phyloP scores from a whole-genome alignment of 2,113 vertebrate genomes.

The Platysteira castanea region DNA sequence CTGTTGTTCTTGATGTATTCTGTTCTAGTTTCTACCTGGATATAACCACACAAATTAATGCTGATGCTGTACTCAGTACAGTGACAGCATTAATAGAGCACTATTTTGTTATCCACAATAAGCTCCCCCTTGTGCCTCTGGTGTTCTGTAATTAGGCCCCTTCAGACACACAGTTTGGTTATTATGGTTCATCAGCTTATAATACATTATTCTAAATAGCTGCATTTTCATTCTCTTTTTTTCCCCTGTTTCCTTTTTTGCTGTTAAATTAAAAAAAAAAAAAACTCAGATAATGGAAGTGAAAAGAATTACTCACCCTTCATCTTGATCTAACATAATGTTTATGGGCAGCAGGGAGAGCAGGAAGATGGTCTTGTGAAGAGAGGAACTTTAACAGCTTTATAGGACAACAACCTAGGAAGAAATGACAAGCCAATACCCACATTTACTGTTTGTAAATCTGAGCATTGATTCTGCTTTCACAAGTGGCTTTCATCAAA shows the following conservation, averaged over 20 bases:
- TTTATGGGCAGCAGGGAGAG: not conserved
- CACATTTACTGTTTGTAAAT: conserved; percentile 66
- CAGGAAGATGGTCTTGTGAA: conserved; percentile 9
- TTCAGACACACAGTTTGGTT: conserved; percentile 41
- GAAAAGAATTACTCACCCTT: conserved; percentile 58
- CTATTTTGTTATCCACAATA: conserved; percentile 43
- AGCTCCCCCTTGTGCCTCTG: conserved; percentile 28
- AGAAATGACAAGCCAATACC: conserved; percentile 60
- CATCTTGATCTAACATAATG: conserved; percentile 51
- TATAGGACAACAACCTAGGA: conserved; percentile 50
- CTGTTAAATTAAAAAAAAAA: not conserved
- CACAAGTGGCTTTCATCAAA: conserved; percentile 67
- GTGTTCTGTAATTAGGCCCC: conserved; percentile 43
- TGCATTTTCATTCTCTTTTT: not conserved
- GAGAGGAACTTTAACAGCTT: conserved; percentile 49
- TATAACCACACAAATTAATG: not conserved
- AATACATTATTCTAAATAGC: conserved; percentile 30
- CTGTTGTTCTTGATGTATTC: not conserved
- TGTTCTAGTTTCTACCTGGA: not conserved
- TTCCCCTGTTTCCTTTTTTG: not conserved
- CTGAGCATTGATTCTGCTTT: conserved; percentile 64
- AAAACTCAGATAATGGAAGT: not conserved
- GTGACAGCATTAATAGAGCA: conserved; percentile 14
- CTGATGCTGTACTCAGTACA: not conserved
- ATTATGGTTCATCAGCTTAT: conserved; percentile 43